phyloP scores from a whole-genome alignment of 37 sponge, comb jelly and placozoan genomes.

The Bolinopsis microptera region DNA sequence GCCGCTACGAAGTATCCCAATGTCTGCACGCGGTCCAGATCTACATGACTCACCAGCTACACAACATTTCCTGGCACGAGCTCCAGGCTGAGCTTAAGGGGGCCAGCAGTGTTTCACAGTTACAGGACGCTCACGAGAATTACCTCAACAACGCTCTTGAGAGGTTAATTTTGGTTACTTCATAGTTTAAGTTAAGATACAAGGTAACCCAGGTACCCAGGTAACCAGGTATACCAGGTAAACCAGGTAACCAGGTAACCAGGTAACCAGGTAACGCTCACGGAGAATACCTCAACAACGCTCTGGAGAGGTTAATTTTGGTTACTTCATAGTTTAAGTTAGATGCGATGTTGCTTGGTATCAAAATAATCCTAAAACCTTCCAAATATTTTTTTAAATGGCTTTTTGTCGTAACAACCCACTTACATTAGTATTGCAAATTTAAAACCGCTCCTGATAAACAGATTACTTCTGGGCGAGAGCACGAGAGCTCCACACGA shows the following conservation, averaged over 20 bases:
- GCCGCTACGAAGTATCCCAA: constrained; percentile 54
- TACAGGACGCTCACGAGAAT: constrained; percentile 26
- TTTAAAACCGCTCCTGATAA: too few species aligned
- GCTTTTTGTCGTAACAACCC: too few species aligned
- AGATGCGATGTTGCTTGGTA: too few species aligned
- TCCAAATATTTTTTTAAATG: too few species aligned
- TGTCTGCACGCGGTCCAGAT: constrained; percentile 55
- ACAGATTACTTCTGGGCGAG: constrained; percentile 21
- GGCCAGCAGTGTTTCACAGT: background rate
- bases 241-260: too few species aligned
- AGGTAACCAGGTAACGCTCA: too few species aligned
- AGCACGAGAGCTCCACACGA: constrained; percentile 41
- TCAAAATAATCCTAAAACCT: too few species aligned
- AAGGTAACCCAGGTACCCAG: too few species aligned
- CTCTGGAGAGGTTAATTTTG: constrained; percentile 43
- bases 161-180: constrained; percentile 20
- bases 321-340: too few species aligned
- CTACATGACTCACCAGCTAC: constrained; percentile 61
- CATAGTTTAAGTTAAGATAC: too few species aligned
- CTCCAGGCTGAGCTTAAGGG: background rate
- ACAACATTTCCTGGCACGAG: constrained; percentile 60
- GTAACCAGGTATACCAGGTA: too few species aligned
- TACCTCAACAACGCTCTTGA: constrained; percentile 51
- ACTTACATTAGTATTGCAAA: too few species aligned
- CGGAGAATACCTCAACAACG: background rate